Evolutionary conservation across 2,797 vertebrate genomes (phyloP).

Genomic region (Emys orbicularis): DNA sequence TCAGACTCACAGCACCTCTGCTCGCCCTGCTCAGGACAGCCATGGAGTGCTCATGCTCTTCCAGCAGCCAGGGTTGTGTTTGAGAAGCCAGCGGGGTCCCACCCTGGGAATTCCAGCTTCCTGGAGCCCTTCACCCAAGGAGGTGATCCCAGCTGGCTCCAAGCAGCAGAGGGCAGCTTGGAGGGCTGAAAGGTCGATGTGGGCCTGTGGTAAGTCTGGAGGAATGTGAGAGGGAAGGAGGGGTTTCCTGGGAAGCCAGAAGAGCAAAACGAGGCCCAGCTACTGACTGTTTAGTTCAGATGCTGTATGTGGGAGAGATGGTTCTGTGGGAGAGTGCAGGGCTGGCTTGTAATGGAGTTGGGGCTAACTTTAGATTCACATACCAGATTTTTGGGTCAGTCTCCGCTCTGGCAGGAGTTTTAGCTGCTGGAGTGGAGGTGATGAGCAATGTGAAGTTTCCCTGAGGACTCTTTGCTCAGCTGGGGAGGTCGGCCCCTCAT

Average conservation of each 20-base stretch:
- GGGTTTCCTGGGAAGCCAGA: neutral
- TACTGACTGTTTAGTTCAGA: neutral
- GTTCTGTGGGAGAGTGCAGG: neutral
- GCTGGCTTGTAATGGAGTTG: neutral
- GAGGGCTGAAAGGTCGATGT: neutral
- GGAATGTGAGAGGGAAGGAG: neutral
- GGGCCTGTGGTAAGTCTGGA: neutral
- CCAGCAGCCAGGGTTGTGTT: neutral
- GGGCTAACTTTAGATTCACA: neutral
- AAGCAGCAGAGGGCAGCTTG: neutral
- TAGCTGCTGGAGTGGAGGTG: neutral
- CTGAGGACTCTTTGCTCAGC: neutral
- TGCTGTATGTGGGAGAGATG: conserved; percentile 44
- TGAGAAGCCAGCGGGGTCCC: neutral
- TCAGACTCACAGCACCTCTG: accelerated
- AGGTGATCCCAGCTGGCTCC: neutral
- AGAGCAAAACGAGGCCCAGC: neutral
- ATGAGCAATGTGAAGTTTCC: neutral
- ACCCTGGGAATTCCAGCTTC: neutral
- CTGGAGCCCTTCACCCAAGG: neutral
- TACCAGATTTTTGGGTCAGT: neutral
- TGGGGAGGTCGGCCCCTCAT: neutral
- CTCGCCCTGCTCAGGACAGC: accelerated
- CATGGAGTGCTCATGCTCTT: neutral
- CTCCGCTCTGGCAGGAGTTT: neutral